These are phyloP conservation scores for Zelleria hepariella DNA, from an alignment of 2,888 invertebrate genomes.

Conservation along the genomic window DNA sequence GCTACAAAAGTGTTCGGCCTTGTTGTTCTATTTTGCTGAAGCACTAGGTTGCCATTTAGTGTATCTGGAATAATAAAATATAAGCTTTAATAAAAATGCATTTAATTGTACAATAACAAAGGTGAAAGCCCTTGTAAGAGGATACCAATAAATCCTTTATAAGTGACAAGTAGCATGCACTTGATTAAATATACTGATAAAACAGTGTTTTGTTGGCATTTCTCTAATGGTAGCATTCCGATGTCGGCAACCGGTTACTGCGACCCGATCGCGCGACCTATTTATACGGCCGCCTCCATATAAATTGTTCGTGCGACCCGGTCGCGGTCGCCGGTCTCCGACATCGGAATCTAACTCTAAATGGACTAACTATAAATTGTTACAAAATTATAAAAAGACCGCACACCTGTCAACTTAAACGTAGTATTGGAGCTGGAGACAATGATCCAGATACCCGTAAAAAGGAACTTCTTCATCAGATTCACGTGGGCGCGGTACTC, in stretches of 20 bases:
- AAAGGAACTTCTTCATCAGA: constrained; percentile 50
- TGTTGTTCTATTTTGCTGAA: constrained; percentile 75
- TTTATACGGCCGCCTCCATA: too few relatives aligned
- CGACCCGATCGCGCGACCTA: too few relatives aligned
- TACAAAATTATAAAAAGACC: too few relatives aligned
- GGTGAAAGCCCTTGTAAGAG: too few relatives aligned
- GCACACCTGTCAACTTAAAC: constrained; percentile 57
- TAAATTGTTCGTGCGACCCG: too few relatives aligned
- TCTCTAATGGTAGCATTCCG: too few relatives aligned
- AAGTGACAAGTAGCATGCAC: not conserved
- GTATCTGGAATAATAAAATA: constrained; percentile 58
- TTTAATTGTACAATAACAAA: too few relatives aligned
- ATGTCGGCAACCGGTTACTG: too few relatives aligned
- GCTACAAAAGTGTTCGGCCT: constrained; percentile 75
- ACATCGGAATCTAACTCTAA: too few relatives aligned
- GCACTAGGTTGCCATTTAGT: constrained; percentile 76
- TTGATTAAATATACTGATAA: not conserved
- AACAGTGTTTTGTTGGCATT: too few relatives aligned
- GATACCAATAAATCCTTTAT: not conserved
- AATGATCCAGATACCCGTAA: constrained; percentile 44
- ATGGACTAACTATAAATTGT: too few relatives aligned
- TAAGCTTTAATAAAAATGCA: not conserved
- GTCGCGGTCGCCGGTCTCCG: too few relatives aligned
- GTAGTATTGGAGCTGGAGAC: constrained; percentile 28
- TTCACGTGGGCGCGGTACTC: constrained; percentile 67